phyloP scores from a whole-genome alignment of 2,888 invertebrate species.

The Callinectes sapidus region DNA sequence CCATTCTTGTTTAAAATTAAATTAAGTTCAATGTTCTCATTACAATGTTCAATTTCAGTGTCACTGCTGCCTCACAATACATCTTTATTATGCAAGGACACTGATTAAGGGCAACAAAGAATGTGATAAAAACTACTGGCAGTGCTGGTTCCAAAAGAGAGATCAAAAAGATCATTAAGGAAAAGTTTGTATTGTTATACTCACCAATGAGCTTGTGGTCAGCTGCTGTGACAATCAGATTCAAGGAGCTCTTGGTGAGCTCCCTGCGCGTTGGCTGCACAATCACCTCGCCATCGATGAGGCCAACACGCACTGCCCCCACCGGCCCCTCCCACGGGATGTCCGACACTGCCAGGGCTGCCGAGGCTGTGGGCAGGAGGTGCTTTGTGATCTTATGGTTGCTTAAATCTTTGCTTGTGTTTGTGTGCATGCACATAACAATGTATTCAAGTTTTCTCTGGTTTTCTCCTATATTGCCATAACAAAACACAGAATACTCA shows the following conservation, averaged over 20 bases:
- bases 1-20: no score
- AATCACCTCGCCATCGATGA: slow-evolving; percentile 84
- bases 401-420: no score
- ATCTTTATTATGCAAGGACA: neutral
- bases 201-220: slow-evolving; percentile 82
- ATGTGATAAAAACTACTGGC: neutral
- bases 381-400: neutral
- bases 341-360: slow-evolving; percentile 92
- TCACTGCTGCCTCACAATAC: neutral
- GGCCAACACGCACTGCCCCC: slow-evolving; percentile 93
- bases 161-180: neutral
- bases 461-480: no score
- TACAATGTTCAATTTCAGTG: neutral
- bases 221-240: slow-evolving; percentile 90
- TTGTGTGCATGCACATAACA: no score
- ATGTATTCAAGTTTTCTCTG: no score
- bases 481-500: no score
- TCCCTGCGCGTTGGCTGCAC: slow-evolving; percentile 92
- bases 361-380: slow-evolving; percentile 82
- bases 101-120: neutral
- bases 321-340: slow-evolving; percentile 98
- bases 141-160: neutral
- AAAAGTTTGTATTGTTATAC: slow-evolving; percentile 13
- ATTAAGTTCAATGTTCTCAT: no score
- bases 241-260: slow-evolving; percentile 84